Evolutionary conservation across 2,113 vertebrate species (phyloP).

Genomic region (Girardinichthys multiradiatus): DNA sequence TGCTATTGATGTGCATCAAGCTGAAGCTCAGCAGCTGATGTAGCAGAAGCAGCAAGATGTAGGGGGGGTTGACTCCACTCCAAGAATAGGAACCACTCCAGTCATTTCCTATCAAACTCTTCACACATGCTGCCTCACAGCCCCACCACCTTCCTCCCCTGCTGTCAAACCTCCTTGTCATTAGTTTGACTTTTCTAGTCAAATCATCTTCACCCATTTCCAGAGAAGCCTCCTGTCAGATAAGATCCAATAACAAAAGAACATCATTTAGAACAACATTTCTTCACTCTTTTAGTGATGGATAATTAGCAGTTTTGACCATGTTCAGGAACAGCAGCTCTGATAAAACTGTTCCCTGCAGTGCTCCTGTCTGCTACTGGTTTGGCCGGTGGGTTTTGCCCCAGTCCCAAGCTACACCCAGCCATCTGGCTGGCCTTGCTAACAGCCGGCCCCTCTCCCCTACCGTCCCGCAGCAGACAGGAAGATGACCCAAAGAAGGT

Average conservation of each 20-base stretch:
- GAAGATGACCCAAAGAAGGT: slow-evolving; percentile 68
- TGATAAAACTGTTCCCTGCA: slow-evolving; percentile 52
- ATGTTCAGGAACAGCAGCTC: slow-evolving; percentile 10
- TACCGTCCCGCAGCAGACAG: slow-evolving; percentile 51
- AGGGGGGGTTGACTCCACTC: slow-evolving; percentile 48
- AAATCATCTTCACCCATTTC: slow-evolving; percentile 67
- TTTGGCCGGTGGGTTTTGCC: slow-evolving; percentile 59
- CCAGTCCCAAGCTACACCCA: slow-evolving; percentile 45
- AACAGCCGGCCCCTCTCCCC: slow-evolving; percentile 60
- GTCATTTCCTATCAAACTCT: slow-evolving; percentile 64
- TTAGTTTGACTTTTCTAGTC: slow-evolving; percentile 70
- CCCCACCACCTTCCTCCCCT: slow-evolving; percentile 51
- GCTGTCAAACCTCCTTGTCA: slow-evolving; percentile 70
- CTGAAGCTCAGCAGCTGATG: slow-evolving; percentile 31
- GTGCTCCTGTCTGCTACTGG: slow-evolving; percentile 69
- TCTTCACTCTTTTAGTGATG: slow-evolving; percentile 41
- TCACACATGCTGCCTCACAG: slow-evolving; percentile 58
- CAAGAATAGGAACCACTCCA: slow-evolving; percentile 58
- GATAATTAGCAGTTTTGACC: slow-evolving; percentile 52
- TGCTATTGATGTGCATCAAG: slow-evolving; percentile 38
- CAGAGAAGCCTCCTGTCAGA: slow-evolving; percentile 53
- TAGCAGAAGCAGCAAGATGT: slow-evolving; percentile 34
- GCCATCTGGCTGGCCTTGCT: slow-evolving; percentile 69
- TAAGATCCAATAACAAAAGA: slow-evolving; percentile 23
- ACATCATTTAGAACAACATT: neutral